Evolutionary conservation across 2,113 vertebrate genomes (phyloP).

Genomic region (Ascaphus truei): DNA sequence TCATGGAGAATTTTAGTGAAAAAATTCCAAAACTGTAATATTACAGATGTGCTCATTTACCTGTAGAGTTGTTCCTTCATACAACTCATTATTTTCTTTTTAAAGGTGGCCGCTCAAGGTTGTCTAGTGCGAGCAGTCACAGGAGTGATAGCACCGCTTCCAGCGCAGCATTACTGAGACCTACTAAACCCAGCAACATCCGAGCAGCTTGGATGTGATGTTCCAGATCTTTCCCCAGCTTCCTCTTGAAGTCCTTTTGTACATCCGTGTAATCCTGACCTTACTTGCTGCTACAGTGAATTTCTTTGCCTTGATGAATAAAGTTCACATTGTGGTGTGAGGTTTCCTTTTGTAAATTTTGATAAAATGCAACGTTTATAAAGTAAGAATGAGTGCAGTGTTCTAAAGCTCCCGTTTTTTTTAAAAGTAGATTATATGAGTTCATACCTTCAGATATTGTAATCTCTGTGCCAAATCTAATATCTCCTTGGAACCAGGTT

Average conservation of each 20-base stretch:
- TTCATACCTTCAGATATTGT: too few species aligned
- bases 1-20: too few species aligned
- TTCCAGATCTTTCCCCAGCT: not conserved
- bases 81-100: slow-evolving; percentile 36
- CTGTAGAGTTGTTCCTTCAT: too few species aligned
- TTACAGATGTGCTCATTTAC: too few species aligned
- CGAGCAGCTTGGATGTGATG: slow-evolving; percentile 73
- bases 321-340: slow-evolving; percentile 33
- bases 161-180: slow-evolving; percentile 48
- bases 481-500: too few species aligned
- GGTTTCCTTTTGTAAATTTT: slow-evolving; percentile 41
- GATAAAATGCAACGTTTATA: too few species aligned
- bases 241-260: slow-evolving; percentile 49
- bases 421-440: too few species aligned
- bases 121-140: slow-evolving; percentile 52
- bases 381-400: too few species aligned
- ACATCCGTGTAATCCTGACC: slow-evolving; percentile 37
- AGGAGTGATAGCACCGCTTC: slow-evolving; percentile 54
- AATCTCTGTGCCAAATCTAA: too few species aligned
- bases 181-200: slow-evolving; percentile 54
- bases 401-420: too few species aligned
- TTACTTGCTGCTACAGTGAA: slow-evolving; percentile 48
- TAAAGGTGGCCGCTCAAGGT: slow-evolving; percentile 62
- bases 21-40: too few species aligned
- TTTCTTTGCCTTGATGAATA: slow-evolving; percentile 42